A percentile compares a stretch with the other conserved stretches of the same genome.
Evolutionary conservation across 2,888 invertebrate species (phyloP).

Genomic region (Drosophila crucigera): DNA sequence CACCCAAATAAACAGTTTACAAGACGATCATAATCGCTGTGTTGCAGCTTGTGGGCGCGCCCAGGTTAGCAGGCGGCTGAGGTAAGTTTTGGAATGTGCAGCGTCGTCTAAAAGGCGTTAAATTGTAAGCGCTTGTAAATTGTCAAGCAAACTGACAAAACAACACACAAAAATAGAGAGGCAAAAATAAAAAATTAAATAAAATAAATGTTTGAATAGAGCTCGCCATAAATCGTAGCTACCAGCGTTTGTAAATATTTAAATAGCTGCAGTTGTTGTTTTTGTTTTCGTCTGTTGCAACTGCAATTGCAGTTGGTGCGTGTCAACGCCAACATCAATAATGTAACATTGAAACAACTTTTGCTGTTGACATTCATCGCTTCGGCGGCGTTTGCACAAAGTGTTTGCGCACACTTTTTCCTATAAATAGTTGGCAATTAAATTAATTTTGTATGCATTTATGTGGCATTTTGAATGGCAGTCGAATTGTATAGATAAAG

Average conservation of each 20-base stretch:
- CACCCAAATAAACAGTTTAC: conserved; percentile 25
- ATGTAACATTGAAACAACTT: conserved; percentile 56
- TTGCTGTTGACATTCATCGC: conserved; percentile 62
- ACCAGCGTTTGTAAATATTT: conserved; percentile 44
- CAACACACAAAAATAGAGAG: conserved; percentile 29
- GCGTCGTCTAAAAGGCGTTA: conserved; percentile 46
- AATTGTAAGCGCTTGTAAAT: conserved; percentile 58
- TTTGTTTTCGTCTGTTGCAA: conserved; percentile 4
- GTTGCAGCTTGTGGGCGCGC: conserved; percentile 37
- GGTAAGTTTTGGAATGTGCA: conserved; percentile 40
- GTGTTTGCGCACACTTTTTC: conserved; percentile 42
- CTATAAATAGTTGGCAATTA: conserved; percentile 66
- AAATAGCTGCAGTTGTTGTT: conserved; percentile 27
- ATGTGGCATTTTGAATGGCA: conserved; percentile 2
- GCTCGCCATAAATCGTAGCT: conserved; percentile 23
- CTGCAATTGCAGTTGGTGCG: conserved; percentile 25
- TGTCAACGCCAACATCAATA: conserved; percentile 50
- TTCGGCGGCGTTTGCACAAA: conserved; percentile 65
- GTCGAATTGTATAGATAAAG: conserved; percentile 19
- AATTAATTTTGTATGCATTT: conserved; percentile 41
- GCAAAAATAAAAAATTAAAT: conserved; percentile 2
- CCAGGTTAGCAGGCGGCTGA: conserved; percentile 23
- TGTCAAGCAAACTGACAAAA: conserved; percentile 44
- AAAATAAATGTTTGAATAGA: neutral
- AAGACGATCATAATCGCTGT: conserved; percentile 38